Evolutionary conservation across 2,888 invertebrate genomes (phyloP).

Genomic region (Heliconius cydno): DNA sequence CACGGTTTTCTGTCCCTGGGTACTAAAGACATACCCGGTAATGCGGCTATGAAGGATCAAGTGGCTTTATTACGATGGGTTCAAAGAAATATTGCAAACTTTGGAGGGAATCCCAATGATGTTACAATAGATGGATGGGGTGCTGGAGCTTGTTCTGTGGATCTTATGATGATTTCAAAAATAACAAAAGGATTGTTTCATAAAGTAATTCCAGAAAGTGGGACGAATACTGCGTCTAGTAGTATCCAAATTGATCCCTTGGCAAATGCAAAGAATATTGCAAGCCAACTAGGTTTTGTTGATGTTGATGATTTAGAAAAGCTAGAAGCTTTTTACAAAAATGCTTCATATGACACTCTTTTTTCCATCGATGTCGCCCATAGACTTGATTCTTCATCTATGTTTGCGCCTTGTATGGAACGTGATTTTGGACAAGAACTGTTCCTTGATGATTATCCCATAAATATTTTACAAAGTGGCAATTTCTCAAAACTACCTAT

Average conservation of each 20-base stretch:
- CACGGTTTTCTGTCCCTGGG: slow-evolving; percentile 66
- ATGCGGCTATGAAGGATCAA: slow-evolving; percentile 71
- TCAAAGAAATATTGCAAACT: slow-evolving; percentile 51
- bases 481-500: slow-evolving; percentile 57
- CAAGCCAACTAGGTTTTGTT: slow-evolving; percentile 53
- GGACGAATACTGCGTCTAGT: slow-evolving; percentile 53
- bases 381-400: slow-evolving; percentile 46
- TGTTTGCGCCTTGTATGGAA: slow-evolving; percentile 57
- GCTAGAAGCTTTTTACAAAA: slow-evolving; percentile 62
- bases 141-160: slow-evolving; percentile 62
- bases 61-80: slow-evolving; percentile 55
- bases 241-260: slow-evolving; percentile 60
- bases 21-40: slow-evolving; percentile 63
- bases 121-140: slow-evolving; percentile 64
- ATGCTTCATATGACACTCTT: slow-evolving; percentile 52
- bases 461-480: slow-evolving; percentile 55
- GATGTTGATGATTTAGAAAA: slow-evolving; percentile 55
- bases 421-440: slow-evolving; percentile 53
- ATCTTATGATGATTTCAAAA: slow-evolving; percentile 60
- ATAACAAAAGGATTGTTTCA: slow-evolving; percentile 59
- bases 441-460: slow-evolving; percentile 58
- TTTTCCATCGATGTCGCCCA: slow-evolving; percentile 40
- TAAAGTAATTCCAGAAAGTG: slow-evolving; percentile 63
- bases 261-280: slow-evolving; percentile 58
- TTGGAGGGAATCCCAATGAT: slow-evolving; percentile 67